Percentiles rank a stretch among this genome's conserved stretches.
Conservation (phyloP, 2,797 vertebrate genomes). For the Yasuhikotakia modesta region DNA sequence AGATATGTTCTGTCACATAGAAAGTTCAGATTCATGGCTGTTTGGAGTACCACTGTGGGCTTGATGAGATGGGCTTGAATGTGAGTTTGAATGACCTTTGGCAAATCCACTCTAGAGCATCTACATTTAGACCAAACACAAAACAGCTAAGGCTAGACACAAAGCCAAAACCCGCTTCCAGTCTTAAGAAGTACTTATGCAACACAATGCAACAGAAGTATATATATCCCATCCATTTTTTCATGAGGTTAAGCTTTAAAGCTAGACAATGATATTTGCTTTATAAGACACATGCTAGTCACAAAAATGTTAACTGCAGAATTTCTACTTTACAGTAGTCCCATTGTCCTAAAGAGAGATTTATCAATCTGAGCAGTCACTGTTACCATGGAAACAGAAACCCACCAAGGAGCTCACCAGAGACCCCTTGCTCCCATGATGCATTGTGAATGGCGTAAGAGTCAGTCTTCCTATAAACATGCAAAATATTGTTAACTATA, state of each 20-base stretch:
- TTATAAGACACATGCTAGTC: neutral
- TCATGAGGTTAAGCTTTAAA: too few species aligned
- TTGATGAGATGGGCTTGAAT: slow-evolving; percentile 43
- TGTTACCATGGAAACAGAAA: neutral
- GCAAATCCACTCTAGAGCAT: slow-evolving; percentile 40
- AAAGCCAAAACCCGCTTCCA: neutral
- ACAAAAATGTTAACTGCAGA: neutral
- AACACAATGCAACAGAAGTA: neutral
- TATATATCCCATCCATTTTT: neutral
- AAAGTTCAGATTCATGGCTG: neutral
- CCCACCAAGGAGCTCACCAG: neutral
- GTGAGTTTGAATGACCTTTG: slow-evolving; percentile 25
- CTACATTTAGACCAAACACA: slow-evolving; percentile 24
- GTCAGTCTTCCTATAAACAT: neutral
- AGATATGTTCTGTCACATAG: neutral
- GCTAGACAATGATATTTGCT: too few species aligned
- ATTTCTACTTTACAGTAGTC: neutral
- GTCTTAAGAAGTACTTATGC: neutral
- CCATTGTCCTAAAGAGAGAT: neutral
- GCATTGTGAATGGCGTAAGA: neutral
- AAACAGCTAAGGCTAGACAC: slow-evolving; percentile 28
- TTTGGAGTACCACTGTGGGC: neutral
- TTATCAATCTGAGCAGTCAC: neutral
- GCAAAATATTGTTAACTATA: neutral
- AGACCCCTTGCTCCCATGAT: neutral